A percentile compares a stretch with the other conserved stretches of the same genome.
Conservation (phyloP, 2,797 vertebrate genomes). For the Enteromius unitaeniatus region DNA sequence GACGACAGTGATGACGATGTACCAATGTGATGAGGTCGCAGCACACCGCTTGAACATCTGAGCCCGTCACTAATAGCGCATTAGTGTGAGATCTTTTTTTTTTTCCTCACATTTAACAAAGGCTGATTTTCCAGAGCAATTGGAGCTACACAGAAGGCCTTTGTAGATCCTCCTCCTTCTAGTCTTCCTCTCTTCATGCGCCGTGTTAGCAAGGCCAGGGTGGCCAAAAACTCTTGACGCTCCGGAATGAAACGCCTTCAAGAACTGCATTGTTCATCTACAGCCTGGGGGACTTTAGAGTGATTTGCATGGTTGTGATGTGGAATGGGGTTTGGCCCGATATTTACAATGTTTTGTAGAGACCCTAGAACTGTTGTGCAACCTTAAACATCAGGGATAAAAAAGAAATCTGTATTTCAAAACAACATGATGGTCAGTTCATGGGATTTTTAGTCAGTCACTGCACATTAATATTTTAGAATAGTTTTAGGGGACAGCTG, state of each 20-base stretch:
- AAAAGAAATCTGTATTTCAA: background rate
- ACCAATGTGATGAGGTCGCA: background rate
- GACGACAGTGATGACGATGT: background rate
- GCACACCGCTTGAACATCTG: conserved; percentile 60
- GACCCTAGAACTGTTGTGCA: background rate
- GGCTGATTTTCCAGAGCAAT: conserved; percentile 87
- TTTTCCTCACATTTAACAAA: conserved; percentile 87
- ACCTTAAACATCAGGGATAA: background rate
- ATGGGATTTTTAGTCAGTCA: background rate
- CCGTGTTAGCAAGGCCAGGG: conserved; percentile 86
- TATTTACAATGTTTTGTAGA: background rate
- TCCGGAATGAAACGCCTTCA: conserved; percentile 82
- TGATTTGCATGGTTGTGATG: conserved; percentile 76
- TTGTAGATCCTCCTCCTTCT: conserved; percentile 77
- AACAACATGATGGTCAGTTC: background rate
- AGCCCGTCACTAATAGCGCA: conserved; percentile 55
- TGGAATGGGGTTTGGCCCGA: conserved; percentile 28
- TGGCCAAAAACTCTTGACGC: conserved; percentile 86
- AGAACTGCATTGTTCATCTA: conserved; percentile 87
- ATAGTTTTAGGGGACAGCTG: background rate
- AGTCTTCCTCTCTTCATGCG: conserved; percentile 67
- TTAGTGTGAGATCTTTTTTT: conserved; percentile 75
- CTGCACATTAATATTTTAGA: background rate
- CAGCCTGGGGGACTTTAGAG: conserved; percentile 80
- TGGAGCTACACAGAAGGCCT: conserved; percentile 86